Evolutionary conservation across 92 coral and sea anemone genomes (phyloP).

Genomic region (Porites divaricata): DNA sequence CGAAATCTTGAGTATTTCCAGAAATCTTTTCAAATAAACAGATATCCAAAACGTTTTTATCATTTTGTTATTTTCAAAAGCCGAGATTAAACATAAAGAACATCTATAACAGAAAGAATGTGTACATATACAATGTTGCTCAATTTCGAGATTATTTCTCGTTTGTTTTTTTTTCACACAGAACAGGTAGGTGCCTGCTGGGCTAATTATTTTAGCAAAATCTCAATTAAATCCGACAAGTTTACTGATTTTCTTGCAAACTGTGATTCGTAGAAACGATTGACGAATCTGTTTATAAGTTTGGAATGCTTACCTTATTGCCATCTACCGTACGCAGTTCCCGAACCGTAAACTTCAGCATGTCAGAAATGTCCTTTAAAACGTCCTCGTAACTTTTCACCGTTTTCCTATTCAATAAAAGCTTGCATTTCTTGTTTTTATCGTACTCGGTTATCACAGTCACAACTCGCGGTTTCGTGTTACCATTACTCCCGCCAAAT

Average conservation of each 20-base stretch:
- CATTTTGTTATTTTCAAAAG: background rate
- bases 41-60: too few relatives aligned
- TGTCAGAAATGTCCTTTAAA: conserved; percentile 82
- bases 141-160: background rate
- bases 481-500: conserved; percentile 44
- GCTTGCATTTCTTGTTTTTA: conserved; percentile 66
- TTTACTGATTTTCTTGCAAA: background rate
- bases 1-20: too few relatives aligned
- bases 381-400: conserved; percentile 77
- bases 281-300: background rate
- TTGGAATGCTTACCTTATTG: conserved; percentile 55
- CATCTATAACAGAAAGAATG: background rate
- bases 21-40: too few relatives aligned
- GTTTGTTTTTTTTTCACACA: background rate
- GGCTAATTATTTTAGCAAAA: background rate
- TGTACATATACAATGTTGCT: background rate
- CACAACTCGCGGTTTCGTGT: conserved; percentile 75
- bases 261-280: background rate
- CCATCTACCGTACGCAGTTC: conserved; percentile 69
- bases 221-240: background rate
- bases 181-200: background rate
- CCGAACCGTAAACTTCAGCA: conserved; percentile 71
- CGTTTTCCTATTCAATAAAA: conserved; percentile 80
- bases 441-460: conserved; percentile 64
- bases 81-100: background rate